Base-by-base conservation (phyloP, 2,888 invertebrate species). In the Agrochola litura region DNA sequence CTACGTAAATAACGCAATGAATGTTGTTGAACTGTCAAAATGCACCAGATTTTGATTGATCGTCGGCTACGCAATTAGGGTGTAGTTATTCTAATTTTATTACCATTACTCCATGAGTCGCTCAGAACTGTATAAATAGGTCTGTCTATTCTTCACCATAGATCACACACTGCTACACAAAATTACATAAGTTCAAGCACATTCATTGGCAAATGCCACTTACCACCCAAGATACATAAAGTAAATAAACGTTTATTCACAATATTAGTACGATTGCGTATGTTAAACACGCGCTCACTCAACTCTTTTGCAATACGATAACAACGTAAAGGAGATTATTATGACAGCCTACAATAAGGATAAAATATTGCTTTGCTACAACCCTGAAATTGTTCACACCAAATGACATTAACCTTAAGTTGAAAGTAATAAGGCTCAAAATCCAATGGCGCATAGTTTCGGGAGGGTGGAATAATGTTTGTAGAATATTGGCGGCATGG, bases 261-360 rank as follows among this genome's bases (percentile, higher is more conserved):
- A 81, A 85, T 82, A 84, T 86, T 86, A 85, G 79, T 77, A 76
- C 67, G 73, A 82, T 86, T 83, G 81, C 81, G 84, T 84, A 84
- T 86, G 88, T 90, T 89, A 90, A 91, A 91, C 91, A 91, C 90
- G 87, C 84, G 77, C 83, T 64, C 80, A 80, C 77, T 83, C 70
- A 76, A 88, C 89, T 88, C 85, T 87, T 86, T 86, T 87, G 87
- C 89, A 90, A 89, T 89, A 90, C 89, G 89, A 88, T 86, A 86
- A 88, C 88, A 88, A 88, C 87, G 84, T 88, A 90, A 91, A 91
- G 89, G 88, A 91, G 90, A 92, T 91, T 92, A 92, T 91, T 92
- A 90, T 92, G 92, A 92, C 93, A 92, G 88, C 85, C 82, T 86
- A 89, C 92, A 91, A 92, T 93, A 92, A 92, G 91, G 87, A 92